A percentile compares a stretch with the other conserved stretches of the same genome.
phyloP scores from a whole-genome alignment of 2,113 vertebrate genomes.

The Cyprinodon brontotheroides region DNA sequence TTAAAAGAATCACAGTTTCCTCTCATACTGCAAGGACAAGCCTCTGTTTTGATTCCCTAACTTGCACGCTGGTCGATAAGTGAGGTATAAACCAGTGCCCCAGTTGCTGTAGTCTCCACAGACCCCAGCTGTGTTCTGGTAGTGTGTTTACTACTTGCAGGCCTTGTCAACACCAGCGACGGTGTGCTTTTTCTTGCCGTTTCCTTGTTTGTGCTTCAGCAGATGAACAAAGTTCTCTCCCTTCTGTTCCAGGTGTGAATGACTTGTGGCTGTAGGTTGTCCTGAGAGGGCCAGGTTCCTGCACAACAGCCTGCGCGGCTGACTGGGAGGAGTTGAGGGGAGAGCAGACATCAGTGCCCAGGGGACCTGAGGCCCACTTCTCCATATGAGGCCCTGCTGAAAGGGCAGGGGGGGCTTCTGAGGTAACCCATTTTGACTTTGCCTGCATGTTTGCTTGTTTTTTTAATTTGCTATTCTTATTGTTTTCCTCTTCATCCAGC shows the following conservation, averaged over 20 bases:
- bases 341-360: slow-evolving; percentile 75
- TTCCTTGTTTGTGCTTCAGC: slow-evolving; percentile 48
- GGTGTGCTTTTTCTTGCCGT: slow-evolving; percentile 57
- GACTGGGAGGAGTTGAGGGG: slow-evolving; percentile 72
- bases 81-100: slow-evolving; percentile 48
- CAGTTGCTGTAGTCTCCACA: slow-evolving; percentile 44
- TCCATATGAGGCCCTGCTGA: slow-evolving; percentile 81
- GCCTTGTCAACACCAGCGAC: slow-evolving; percentile 46
- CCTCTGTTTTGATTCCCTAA: slow-evolving; percentile 37
- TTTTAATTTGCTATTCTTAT: background rate
- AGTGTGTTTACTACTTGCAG: slow-evolving; percentile 50
- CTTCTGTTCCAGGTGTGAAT: slow-evolving; percentile 77
- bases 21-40: background rate
- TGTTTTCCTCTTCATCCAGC: slow-evolving; percentile 8
- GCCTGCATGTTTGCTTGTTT: background rate
- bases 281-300: slow-evolving; percentile 70
- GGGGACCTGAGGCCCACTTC: slow-evolving; percentile 74
- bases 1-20: background rate
- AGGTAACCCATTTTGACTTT: slow-evolving; percentile 67
- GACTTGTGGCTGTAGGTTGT: slow-evolving; percentile 76
- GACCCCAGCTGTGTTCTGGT: slow-evolving; percentile 47
- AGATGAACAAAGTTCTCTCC: slow-evolving; percentile 61
- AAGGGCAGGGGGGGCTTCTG: slow-evolving; percentile 80
- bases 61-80: slow-evolving; percentile 41
- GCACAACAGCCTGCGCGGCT: slow-evolving; percentile 69